Conservation (phyloP, 2,113 vertebrate genomes). For the Hippoglossus stenolepis region DNA sequence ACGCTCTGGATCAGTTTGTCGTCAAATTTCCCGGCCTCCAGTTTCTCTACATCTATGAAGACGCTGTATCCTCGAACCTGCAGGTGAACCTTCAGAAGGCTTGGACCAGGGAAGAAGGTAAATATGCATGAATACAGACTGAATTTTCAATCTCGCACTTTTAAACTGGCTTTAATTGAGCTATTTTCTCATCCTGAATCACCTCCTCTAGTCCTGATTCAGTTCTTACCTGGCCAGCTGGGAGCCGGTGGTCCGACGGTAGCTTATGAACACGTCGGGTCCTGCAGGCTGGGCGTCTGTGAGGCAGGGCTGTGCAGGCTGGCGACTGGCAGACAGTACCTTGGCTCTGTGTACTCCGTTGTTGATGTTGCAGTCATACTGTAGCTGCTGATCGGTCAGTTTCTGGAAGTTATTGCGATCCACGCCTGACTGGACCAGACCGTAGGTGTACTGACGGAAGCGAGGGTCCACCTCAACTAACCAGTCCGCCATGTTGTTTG, state of each 20-base stretch:
- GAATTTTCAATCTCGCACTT: not conserved
- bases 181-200: not conserved
- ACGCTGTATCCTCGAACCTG: slow-evolving; percentile 95
- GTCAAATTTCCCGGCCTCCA: slow-evolving; percentile 95
- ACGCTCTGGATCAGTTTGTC: slow-evolving; percentile 95
- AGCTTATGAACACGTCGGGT: slow-evolving; percentile 98
- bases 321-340: slow-evolving; percentile 84
- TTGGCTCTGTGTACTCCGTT: slow-evolving; percentile 91
- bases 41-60: slow-evolving; percentile 98
- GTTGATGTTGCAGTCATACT: slow-evolving; percentile 87
- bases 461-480: slow-evolving; percentile 89
- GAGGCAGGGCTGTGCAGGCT: slow-evolving; percentile 82
- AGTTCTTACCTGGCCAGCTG: slow-evolving; percentile 93
- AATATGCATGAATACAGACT: not conserved
- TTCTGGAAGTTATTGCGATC: slow-evolving; percentile 86
- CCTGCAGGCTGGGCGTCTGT: slow-evolving; percentile 80
- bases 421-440: slow-evolving; percentile 90
- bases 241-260: slow-evolving; percentile 91
- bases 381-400: slow-evolving; percentile 93
- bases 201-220: not conserved
- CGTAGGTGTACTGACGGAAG: slow-evolving; percentile 96
- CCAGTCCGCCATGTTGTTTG: slow-evolving; percentile 96
- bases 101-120: slow-evolving; percentile 50
- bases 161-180: not conserved
- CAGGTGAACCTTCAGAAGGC: slow-evolving; percentile 96